A percentile compares a stretch with the other conserved stretches of the same genome.
Evolutionary conservation across 2,797 vertebrate species (phyloP).

Genomic region (Pterois miles): DNA sequence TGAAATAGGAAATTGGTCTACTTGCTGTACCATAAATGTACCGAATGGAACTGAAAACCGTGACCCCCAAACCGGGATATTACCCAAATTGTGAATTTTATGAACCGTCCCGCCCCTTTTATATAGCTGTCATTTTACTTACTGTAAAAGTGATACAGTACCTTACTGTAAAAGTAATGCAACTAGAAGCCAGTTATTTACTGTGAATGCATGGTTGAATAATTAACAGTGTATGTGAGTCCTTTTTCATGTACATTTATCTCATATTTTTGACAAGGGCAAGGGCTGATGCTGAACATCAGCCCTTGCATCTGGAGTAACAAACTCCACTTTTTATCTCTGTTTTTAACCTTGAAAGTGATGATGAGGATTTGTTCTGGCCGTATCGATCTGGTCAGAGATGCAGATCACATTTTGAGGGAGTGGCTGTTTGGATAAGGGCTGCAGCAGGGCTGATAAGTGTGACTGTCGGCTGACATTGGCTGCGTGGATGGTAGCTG

Average conservation of each 20-base stretch:
- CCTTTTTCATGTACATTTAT: not conserved
- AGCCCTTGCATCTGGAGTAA: not conserved
- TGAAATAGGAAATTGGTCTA: too few relatives aligned
- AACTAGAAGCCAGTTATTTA: too few relatives aligned
- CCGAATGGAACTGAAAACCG: too few relatives aligned
- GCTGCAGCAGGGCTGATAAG: conserved; percentile 50
- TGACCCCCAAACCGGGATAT: too few relatives aligned
- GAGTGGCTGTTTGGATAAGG: conserved; percentile 63
- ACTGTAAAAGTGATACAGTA: too few relatives aligned
- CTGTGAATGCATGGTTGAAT: too few relatives aligned
- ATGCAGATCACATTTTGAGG: conserved; percentile 63
- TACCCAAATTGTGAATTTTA: too few relatives aligned
- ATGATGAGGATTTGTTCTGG: conserved; percentile 45
- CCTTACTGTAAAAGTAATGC: too few relatives aligned
- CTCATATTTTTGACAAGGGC: not conserved
- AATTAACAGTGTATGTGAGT: not conserved
- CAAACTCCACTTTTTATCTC: conserved; percentile 15
- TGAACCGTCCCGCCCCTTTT: too few relatives aligned
- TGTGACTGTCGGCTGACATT: conserved; percentile 73
- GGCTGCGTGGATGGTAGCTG: conserved; percentile 52
- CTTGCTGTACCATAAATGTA: too few relatives aligned
- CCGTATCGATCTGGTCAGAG: conserved; percentile 54
- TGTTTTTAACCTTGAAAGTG: conserved; percentile 62
- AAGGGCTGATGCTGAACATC: too few relatives aligned
- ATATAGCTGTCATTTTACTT: too few relatives aligned